Base-by-base conservation (phyloP, 1,140 invertebrate species). In the Drosophila grimshawi region DNA sequence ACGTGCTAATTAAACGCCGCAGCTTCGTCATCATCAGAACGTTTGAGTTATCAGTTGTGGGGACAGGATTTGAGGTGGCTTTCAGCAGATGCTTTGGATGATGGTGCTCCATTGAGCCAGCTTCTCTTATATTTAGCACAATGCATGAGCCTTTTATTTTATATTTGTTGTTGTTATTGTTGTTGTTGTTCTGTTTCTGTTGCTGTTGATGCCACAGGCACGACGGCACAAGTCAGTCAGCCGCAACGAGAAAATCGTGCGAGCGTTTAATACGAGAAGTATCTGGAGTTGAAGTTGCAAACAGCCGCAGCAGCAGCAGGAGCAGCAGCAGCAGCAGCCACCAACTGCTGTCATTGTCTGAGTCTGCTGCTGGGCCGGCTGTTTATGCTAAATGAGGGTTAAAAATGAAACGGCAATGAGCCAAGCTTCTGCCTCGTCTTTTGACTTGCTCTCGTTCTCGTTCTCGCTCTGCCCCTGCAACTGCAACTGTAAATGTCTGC, bases 201-300 rank as follows among this genome's bases (percentile, higher is more conserved):
- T 63, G 39, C 2, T 43, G 39, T 46, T 59, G 51, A 56, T 19
- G 80, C 85, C 72, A 45, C 66, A 75, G 80, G 85, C 80, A 88
- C 85, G 85, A 86, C 85, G 80, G 85, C 85, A 88, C 85, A 88
- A 85, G 85, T 83, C 85, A 88, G 76, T 88, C 85, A 88, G 83
- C 80, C 85, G 85, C 85, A 88, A 88, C 85, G 80, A 89, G 85
- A 85, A 89, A 89, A 88, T 88, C 85, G 85, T 89, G 85, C 85
- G 85, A 85, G 80, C 80, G 80, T 83, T 88, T 88, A 88, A 83
- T 79, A 70, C 56, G 57, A 63, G 56, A 1, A 39, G 57, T 37
- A 35, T 59, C 48, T 55, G 30, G 43, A 71, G 76, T 56, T 60
- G 51, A 33, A 80, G 64, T 46, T 70, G 80, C 55, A 67, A 39